Percentiles rank a stretch among this genome's conserved stretches.
Evolutionary conservation across 2,113 vertebrate species (phyloP).

Genomic region (Pao palembangensis): DNA sequence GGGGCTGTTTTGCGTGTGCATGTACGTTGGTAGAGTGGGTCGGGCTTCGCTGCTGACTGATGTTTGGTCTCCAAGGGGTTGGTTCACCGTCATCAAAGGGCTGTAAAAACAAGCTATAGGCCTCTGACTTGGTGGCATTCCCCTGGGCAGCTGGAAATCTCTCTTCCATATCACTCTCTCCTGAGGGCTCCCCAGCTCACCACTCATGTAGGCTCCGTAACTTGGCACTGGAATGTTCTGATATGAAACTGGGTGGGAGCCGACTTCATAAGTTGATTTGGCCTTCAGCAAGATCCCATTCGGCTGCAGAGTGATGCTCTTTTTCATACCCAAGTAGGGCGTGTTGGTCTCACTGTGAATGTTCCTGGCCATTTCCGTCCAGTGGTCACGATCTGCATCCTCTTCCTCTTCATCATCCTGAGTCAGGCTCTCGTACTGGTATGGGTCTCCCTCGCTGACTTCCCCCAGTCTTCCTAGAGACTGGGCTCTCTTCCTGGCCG

Average conservation of each 20-base stretch:
- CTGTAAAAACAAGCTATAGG: conserved; percentile 81
- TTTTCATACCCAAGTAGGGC: conserved; percentile 81
- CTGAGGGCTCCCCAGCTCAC: conserved; percentile 69
- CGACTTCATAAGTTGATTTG: conserved; percentile 83
- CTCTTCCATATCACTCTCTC: conserved; percentile 74
- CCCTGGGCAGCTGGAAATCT: conserved; percentile 71
- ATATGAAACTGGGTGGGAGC: conserved; percentile 40
- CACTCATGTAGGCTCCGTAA: conserved; percentile 50
- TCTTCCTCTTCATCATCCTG: conserved; percentile 71
- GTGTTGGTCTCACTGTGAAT: conserved; percentile 82
- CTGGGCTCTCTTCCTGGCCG: conserved; percentile 86
- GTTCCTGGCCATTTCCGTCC: conserved; percentile 80
- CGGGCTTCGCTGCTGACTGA: conserved; percentile 51
- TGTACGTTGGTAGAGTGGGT: conserved; percentile 58
- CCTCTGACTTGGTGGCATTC: conserved; percentile 74
- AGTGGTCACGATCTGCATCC: conserved; percentile 74
- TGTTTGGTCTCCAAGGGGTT: conserved; percentile 62
- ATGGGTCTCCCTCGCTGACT: conserved; percentile 83
- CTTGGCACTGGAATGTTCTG: conserved; percentile 54
- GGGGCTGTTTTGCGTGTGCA: conserved; percentile 74
- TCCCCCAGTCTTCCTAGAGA: conserved; percentile 89
- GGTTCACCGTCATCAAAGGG: conserved; percentile 72
- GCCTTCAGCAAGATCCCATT: conserved; percentile 87
- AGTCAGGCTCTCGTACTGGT: conserved; percentile 85
- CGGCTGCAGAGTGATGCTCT: conserved; percentile 77